Evolutionary conservation across 2,797 vertebrate genomes (phyloP).

Genomic region (Siniperca undulata): DNA sequence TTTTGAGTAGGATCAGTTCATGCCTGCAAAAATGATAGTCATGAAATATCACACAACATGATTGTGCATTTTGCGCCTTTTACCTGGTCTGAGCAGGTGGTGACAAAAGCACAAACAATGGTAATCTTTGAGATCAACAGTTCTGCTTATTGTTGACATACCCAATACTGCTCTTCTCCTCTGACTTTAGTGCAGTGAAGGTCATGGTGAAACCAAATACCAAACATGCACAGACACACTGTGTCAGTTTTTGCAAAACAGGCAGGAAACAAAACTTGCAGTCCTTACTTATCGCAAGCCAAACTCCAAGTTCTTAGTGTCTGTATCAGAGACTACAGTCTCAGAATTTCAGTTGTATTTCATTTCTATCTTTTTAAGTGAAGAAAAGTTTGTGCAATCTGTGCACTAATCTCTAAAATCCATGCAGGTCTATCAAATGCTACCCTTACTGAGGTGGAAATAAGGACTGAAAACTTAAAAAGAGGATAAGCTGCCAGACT

Average conservation of each 20-base stretch:
- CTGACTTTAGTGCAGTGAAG: constrained; percentile 26
- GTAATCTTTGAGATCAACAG: constrained; percentile 41
- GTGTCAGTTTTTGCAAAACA: constrained; percentile 8
- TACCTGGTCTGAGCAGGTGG: constrained; percentile 32
- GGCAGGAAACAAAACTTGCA: constrained; percentile 11
- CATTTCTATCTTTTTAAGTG: constrained; percentile 41
- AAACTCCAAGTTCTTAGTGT: constrained; percentile 20
- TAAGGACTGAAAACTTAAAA: constrained; percentile 37
- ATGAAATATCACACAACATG: constrained; percentile 9
- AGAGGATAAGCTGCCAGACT: constrained; percentile 45
- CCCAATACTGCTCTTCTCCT: not conserved
- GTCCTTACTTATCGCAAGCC: not conserved
- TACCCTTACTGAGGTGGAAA: constrained; percentile 17
- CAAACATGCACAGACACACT: not conserved
- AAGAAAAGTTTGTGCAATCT: constrained; percentile 36
- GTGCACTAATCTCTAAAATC: constrained; percentile 45
- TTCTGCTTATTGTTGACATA: constrained; percentile 25
- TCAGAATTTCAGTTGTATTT: constrained; percentile 30
- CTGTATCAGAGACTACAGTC: constrained; percentile 14
- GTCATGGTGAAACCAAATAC: constrained; percentile 21
- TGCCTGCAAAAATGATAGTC: not conserved
- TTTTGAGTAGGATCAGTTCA: not conserved
- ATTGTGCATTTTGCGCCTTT: not conserved
- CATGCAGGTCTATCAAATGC: constrained; percentile 24
- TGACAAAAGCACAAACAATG: constrained; percentile 32